These are phyloP conservation scores for Branchellion lobata DNA, from an alignment of 2,888 invertebrate species.

Conservation along the genomic window DNA sequence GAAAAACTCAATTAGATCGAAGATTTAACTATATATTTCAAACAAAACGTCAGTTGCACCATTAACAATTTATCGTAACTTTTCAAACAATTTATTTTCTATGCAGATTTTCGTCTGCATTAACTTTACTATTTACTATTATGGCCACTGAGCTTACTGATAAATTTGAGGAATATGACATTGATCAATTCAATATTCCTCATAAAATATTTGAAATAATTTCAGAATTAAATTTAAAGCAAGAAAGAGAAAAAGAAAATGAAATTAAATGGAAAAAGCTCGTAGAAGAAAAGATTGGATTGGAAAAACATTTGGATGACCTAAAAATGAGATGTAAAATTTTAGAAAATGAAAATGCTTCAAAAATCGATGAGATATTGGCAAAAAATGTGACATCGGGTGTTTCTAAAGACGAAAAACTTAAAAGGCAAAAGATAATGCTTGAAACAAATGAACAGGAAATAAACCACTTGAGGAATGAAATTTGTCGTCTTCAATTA, in stretches of 20 bases:
- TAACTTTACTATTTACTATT: not conserved
- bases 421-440: conserved; percentile 27
- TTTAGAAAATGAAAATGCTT: conserved; percentile 14
- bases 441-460: conserved; percentile 34
- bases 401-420: conserved; percentile 28
- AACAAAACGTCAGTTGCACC: not conserved
- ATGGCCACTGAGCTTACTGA: not conserved
- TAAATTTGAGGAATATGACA: not conserved
- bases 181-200: conserved; percentile 11
- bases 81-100: not conserved
- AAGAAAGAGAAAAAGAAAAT: conserved; percentile 20
- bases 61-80: not conserved
- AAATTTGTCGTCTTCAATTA: conserved; percentile 25
- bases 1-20: not conserved
- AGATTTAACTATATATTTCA: not conserved
- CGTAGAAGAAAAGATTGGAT: conserved; percentile 13
- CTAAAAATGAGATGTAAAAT: conserved; percentile 25
- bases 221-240: conserved; percentile 16
- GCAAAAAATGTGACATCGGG: not conserved
- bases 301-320: conserved; percentile 22
- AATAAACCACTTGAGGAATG: conserved; percentile 20
- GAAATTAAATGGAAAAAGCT: not conserved
- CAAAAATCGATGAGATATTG: conserved; percentile 25
- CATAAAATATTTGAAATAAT: conserved; percentile 32
- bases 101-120: not conserved